Conservation (phyloP, 30 jellyfish, hydroid and myxozoan genomes). For the Chironex yamaguchii region DNA sequence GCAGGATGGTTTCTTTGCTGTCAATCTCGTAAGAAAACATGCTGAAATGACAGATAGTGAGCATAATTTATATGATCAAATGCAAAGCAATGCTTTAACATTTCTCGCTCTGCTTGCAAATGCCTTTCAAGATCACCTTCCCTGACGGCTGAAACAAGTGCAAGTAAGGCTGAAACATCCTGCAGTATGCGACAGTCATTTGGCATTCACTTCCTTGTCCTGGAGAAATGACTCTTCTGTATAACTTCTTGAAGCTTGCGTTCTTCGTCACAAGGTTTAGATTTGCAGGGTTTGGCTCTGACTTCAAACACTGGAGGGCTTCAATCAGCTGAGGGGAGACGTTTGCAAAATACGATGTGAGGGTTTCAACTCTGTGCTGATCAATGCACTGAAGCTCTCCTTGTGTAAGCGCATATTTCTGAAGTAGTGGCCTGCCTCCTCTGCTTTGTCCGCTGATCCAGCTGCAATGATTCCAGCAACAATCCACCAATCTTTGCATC, state of each 20-base stretch:
- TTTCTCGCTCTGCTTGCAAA: slow-evolving; percentile 18
- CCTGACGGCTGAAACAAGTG: slow-evolving; percentile 27
- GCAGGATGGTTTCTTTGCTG: slow-evolving; percentile 46
- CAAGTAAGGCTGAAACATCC: slow-evolving; percentile 41
- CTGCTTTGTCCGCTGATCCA: slow-evolving; percentile 65
- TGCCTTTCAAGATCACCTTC: slow-evolving; percentile 5
- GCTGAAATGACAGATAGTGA: slow-evolving; percentile 37
- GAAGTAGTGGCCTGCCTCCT: slow-evolving; percentile 38
- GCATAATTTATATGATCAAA: slow-evolving; percentile 29
- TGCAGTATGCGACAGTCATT: slow-evolving; percentile 40
- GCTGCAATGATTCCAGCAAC: slow-evolving; percentile 65
- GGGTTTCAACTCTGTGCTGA: slow-evolving; percentile 32
- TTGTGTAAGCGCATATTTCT: slow-evolving; percentile 39
- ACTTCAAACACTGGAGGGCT: background rate
- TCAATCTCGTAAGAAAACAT: slow-evolving; percentile 26
- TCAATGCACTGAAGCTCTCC: slow-evolving; percentile 19
- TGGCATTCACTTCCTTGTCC: slow-evolving; percentile 25
- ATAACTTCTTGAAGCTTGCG: slow-evolving; percentile 5
- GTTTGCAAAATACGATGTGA: slow-evolving; percentile 9
- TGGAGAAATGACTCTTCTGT: background rate
- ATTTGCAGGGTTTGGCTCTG: slow-evolving; percentile 1
- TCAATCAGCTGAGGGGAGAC: slow-evolving; percentile 1
- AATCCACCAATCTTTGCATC: slow-evolving; percentile 60
- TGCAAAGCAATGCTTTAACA: slow-evolving; percentile 14
- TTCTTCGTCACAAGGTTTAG: background rate